Conservation (phyloP, 1,140 invertebrate genomes). For the Procambarus clarkii region DNA sequence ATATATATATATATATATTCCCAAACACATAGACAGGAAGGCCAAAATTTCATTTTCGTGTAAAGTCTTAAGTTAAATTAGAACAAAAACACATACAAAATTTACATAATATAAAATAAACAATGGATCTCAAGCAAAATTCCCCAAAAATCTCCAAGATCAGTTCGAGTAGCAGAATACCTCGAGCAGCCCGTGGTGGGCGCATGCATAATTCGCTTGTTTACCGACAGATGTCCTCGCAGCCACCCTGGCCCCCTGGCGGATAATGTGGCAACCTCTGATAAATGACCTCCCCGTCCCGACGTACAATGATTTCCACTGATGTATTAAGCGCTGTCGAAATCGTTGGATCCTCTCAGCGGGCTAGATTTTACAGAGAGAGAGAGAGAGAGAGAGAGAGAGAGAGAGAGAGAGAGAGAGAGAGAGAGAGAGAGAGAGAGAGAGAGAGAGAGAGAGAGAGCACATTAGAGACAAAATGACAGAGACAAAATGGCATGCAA, state of each 20-base stretch:
- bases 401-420: neutral
- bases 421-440: neutral
- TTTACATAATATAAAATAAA: no score
- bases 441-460: neutral
- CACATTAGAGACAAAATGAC: neutral
- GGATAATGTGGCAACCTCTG: constrained; percentile 40
- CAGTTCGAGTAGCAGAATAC: no score
- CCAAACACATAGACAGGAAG: no score
- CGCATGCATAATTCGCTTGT: constrained; percentile 46
- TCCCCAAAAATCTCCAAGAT: no score
- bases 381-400: neutral
- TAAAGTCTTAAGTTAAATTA: no score
- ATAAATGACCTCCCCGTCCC: constrained; percentile 9
- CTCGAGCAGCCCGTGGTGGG: neutral
- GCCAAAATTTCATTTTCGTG: no score
- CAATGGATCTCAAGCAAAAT: no score
- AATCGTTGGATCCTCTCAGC: neutral
- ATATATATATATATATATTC: no score
- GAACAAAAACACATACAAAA: no score
- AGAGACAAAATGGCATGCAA: neutral
- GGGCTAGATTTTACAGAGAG: no score
- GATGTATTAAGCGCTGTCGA: neutral
- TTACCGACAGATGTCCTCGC: constrained; percentile 46
- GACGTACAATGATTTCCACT: constrained; percentile 24
- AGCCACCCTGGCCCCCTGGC: constrained; percentile 26